phyloP scores from a whole-genome alignment of 30 jellyfish, hydroid and myxozoan genomes.

The Pseudorhiza aurosa region DNA sequence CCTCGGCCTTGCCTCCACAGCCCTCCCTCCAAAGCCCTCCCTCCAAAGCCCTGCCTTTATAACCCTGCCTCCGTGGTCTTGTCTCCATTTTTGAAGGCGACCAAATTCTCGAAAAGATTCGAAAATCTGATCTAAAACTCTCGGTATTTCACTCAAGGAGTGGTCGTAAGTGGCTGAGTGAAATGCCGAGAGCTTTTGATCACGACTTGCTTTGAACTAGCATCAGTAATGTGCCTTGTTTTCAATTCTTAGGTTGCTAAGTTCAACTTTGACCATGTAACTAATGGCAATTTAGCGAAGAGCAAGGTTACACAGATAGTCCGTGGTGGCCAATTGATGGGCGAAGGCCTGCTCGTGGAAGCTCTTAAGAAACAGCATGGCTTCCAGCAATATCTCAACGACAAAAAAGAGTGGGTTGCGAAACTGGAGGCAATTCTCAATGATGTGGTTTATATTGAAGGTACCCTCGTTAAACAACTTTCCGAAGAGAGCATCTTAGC shows the following conservation, averaged over 20 bases:
- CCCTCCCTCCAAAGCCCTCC: no score
- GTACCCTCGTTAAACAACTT: conserved; percentile 48
- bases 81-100: no score
- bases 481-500: conserved; percentile 8
- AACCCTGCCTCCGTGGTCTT: no score
- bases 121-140: no score
- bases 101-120: no score
- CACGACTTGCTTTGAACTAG: no score
- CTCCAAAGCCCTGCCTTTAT: no score
- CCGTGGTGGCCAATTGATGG: conserved; percentile 10
- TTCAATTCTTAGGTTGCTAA: conserved; percentile 22
- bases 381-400: conserved; percentile 18
- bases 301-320: not conserved
- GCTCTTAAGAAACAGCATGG: conserved; percentile 40
- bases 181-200: no score
- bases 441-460: conserved; percentile 44
- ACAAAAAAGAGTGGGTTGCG: conserved; percentile 20
- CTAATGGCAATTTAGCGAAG: conserved; percentile 37
- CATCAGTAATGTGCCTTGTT: no score
- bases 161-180: no score
- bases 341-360: conserved; percentile 23
- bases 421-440: conserved; percentile 32
- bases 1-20: no score
- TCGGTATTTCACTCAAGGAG: no score
- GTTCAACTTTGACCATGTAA: conserved; percentile 14